These are phyloP conservation scores for Microplitis mediator DNA, from an alignment of 1,140 invertebrate species.

Conservation along the genomic window DNA sequence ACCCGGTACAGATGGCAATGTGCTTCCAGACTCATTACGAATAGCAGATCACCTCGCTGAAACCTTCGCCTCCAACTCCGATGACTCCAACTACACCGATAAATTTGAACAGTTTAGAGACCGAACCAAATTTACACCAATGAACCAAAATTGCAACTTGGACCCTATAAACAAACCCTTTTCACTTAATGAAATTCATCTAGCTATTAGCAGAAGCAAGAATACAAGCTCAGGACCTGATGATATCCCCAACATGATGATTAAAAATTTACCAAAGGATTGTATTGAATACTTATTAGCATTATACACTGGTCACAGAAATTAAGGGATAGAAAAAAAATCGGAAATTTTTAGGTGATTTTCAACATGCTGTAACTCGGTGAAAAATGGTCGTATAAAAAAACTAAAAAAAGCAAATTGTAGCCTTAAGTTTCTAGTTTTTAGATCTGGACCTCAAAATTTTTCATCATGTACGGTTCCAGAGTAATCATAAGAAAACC, in stretches of 20 bases:
- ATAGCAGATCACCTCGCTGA: constrained; percentile 33
- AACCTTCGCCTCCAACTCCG: constrained; percentile 41
- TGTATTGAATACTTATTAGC: constrained; percentile 32
- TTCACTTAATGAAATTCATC: neutral
- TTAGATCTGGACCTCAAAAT: too few relatives aligned
- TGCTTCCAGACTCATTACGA: too few relatives aligned
- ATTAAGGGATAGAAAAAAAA: too few relatives aligned
- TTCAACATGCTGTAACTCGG: too few relatives aligned
- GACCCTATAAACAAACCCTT: neutral
- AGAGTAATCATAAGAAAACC: too few relatives aligned
- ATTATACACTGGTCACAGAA: too few relatives aligned
- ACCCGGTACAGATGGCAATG: too few relatives aligned
- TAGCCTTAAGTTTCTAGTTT: too few relatives aligned
- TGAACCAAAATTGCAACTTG: neutral
- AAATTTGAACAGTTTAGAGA: constrained; percentile 27
- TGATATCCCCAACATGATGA: constrained; percentile 32
- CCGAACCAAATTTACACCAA: neutral
- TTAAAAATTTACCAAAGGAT: constrained; percentile 39
- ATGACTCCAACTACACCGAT: constrained; percentile 34
- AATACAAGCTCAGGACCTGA: constrained; percentile 35
- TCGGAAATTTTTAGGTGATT: too few relatives aligned
- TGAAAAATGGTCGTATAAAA: too few relatives aligned
- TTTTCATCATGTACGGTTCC: too few relatives aligned
- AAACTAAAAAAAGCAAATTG: too few relatives aligned
- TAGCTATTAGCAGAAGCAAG: neutral